Conservation (phyloP, 2,113 vertebrate species). For the Athene noctua region DNA sequence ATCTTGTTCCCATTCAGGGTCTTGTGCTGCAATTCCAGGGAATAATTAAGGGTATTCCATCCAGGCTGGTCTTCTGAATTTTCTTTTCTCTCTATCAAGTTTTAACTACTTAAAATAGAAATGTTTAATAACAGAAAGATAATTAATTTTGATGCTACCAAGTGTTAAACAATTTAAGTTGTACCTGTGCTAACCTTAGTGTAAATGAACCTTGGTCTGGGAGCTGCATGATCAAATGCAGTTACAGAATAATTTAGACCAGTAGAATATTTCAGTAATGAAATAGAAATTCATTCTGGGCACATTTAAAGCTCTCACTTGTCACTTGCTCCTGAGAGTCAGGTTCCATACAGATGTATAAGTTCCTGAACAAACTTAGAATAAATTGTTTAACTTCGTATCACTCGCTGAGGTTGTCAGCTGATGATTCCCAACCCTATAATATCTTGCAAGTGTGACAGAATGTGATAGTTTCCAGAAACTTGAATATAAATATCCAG, state of each 20-base stretch:
- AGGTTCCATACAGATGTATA: neutral
- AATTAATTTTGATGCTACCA: slow-evolving; percentile 58
- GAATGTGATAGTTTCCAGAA: neutral
- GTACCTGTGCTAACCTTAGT: slow-evolving; percentile 56
- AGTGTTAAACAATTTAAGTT: slow-evolving; percentile 62
- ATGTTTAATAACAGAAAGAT: slow-evolving; percentile 59
- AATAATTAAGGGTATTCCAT: neutral
- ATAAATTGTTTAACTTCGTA: neutral
- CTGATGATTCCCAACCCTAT: neutral
- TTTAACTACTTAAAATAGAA: slow-evolving; percentile 43
- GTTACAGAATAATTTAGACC: slow-evolving; percentile 64
- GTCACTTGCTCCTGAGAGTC: neutral
- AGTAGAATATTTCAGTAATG: slow-evolving; percentile 60
- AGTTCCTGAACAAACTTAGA: slow-evolving; percentile 5
- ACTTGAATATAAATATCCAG: neutral
- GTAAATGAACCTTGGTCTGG: slow-evolving; percentile 57
- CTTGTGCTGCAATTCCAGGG: neutral
- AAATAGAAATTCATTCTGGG: slow-evolving; percentile 59
- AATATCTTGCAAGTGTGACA: neutral
- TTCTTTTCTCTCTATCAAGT: neutral
- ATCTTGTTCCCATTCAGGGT: neutral
- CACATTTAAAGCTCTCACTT: slow-evolving; percentile 21
- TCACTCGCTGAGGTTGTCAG: neutral
- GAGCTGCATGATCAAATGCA: slow-evolving; percentile 52
- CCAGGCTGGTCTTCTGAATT: neutral